Evolutionary conservation across 2,888 invertebrate species (phyloP).

Genomic region (Drosophila anomalipes): DNA sequence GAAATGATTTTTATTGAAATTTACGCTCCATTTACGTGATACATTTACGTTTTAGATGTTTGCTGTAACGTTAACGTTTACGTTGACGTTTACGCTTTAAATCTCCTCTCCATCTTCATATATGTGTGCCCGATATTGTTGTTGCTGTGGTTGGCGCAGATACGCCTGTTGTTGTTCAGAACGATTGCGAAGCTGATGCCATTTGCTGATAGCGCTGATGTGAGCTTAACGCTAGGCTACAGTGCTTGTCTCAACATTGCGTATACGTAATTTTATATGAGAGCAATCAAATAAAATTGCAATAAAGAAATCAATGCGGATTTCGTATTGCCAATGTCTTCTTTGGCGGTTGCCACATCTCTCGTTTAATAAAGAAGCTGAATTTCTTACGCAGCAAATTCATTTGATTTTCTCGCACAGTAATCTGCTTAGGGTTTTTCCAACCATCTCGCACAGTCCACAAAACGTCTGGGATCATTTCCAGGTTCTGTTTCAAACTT

Average conservation of each 20-base stretch:
- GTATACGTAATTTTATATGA: constrained; percentile 79
- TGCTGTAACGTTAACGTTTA: constrained; percentile 48
- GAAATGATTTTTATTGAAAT: constrained; percentile 82
- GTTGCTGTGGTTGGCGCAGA: constrained; percentile 36
- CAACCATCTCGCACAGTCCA: constrained; percentile 17
- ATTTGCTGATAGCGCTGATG: constrained; percentile 70
- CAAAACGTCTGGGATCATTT: constrained; percentile 10
- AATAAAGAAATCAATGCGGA: constrained; percentile 80
- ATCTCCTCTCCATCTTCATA: constrained; percentile 26
- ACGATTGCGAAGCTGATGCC: constrained; percentile 50
- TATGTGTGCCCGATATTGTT: constrained; percentile 63
- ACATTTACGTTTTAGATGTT: constrained; percentile 79
- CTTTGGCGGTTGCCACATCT: background rate
- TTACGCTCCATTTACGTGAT: constrained; percentile 82
- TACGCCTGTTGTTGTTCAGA: constrained; percentile 37
- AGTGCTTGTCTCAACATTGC: constrained; percentile 68
- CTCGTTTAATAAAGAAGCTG: constrained; percentile 54
- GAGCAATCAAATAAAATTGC: constrained; percentile 79
- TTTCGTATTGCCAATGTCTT: constrained; percentile 34
- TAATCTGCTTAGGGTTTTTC: constrained; percentile 70
- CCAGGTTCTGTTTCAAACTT: constrained; percentile 31
- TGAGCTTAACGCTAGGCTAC: constrained; percentile 62
- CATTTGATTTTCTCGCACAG: constrained; percentile 65
- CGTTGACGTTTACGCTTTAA: constrained; percentile 24
- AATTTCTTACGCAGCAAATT: constrained; percentile 63